A percentile compares a stretch with the other conserved stretches of the same genome.
Conservation (phyloP, 2,888 invertebrate species). For the Andrena bicolor region DNA sequence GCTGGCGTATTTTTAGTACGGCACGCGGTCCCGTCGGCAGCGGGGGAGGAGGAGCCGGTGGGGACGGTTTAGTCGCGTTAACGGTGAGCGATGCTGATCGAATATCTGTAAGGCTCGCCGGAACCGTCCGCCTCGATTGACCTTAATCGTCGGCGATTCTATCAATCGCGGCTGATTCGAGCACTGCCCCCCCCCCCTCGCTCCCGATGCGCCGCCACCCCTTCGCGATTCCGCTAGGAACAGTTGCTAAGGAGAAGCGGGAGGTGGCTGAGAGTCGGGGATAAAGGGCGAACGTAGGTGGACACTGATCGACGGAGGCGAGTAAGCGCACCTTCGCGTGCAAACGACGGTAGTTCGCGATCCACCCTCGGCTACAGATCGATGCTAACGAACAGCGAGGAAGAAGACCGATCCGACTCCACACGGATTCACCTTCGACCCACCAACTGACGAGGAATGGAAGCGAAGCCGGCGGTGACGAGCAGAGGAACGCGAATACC, state of each 20-base stretch:
- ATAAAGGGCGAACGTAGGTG: too few relatives aligned
- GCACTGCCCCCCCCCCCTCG: too few relatives aligned
- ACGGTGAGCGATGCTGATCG: slow-evolving; percentile 12
- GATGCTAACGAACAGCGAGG: too few relatives aligned
- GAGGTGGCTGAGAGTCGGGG: too few relatives aligned
- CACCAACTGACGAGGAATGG: neutral
- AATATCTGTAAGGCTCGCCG: neutral
- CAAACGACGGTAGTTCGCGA: too few relatives aligned
- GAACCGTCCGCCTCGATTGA: neutral
- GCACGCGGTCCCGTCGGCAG: slow-evolving; percentile 45
- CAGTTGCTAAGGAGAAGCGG: too few relatives aligned
- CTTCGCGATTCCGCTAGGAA: too few relatives aligned
- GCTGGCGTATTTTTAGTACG: slow-evolving; percentile 58
- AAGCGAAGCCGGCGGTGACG: neutral
- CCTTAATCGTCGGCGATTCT: slow-evolving; percentile 27
- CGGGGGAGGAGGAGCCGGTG: slow-evolving; percentile 9
- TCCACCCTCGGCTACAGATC: too few relatives aligned
- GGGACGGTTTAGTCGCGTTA: neutral
- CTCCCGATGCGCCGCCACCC: too few relatives aligned
- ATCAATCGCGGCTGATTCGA: neutral
- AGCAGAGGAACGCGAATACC: neutral
- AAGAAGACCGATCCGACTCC: too few relatives aligned
- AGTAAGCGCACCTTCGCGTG: too few relatives aligned
- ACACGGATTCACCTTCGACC: neutral
- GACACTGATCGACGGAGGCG: too few relatives aligned